Evolutionary conservation across 2,888 invertebrate genomes (phyloP).

Genomic region (Mythimna ferrago): DNA sequence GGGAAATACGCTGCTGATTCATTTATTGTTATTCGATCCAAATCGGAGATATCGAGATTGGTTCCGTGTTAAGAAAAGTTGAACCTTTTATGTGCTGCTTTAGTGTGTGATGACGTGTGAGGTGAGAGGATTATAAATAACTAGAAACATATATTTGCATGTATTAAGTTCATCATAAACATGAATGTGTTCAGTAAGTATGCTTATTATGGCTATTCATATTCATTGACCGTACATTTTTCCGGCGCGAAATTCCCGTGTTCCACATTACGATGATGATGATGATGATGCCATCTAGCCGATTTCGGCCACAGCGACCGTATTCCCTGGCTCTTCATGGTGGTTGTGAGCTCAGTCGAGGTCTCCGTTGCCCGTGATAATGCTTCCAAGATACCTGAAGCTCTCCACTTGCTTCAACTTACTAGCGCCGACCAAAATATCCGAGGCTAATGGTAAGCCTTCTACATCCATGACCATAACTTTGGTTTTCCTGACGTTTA

Average conservation of each 20-base stretch:
- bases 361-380: too few species aligned
- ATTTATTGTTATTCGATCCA: constrained; percentile 24
- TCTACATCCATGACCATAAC: too few species aligned
- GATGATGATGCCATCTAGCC: too few species aligned
- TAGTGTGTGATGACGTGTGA: not conserved
- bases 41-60: constrained; percentile 5
- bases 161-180: not conserved
- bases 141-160: not conserved
- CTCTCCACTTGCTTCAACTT: too few species aligned
- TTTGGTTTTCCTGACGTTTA: too few species aligned
- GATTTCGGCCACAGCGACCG: too few species aligned
- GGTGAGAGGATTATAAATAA: not conserved
- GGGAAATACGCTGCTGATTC: constrained; percentile 40
- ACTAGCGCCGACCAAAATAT: too few species aligned
- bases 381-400: too few species aligned
- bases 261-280: not conserved
- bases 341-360: too few species aligned
- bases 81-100: constrained; percentile 13
- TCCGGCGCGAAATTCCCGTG: not conserved
- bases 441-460: too few species aligned
- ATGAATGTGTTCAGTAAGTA: constrained; percentile 12
- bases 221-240: not conserved
- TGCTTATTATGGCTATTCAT: not conserved
- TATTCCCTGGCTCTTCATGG: too few species aligned
- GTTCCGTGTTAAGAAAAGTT: constrained; percentile 16